phyloP scores from a whole-genome alignment of 2,888 invertebrate genomes.

The Colletes collaris region DNA sequence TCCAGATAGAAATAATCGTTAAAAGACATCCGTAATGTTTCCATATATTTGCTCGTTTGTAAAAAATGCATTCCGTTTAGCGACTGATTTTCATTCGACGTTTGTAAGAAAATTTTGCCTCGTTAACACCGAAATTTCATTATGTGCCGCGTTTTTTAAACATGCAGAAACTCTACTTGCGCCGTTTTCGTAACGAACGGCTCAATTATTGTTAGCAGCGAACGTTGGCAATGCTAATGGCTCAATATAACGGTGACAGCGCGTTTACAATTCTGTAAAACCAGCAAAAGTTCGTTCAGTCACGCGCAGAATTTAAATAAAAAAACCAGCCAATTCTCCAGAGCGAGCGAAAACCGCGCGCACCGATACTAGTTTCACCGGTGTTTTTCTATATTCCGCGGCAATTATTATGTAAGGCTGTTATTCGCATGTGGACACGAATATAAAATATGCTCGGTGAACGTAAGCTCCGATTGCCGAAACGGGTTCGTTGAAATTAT shows the following conservation, averaged over 20 bases:
- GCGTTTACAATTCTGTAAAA: conserved; percentile 1
- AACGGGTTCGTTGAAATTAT: conserved; percentile 39
- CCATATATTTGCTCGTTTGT: too few relatives aligned
- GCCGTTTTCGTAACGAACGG: too few relatives aligned
- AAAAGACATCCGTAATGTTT: too few relatives aligned
- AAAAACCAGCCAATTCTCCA: neutral
- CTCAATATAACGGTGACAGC: neutral
- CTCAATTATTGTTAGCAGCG: neutral
- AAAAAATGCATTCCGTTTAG: too few relatives aligned
- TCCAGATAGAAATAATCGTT: too few relatives aligned
- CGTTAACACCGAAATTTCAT: too few relatives aligned
- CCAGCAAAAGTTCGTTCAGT: neutral
- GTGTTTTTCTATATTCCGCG: conserved; percentile 24
- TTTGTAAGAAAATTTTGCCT: too few relatives aligned
- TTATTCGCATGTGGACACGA: conserved; percentile 7
- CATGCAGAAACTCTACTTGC: too few relatives aligned
- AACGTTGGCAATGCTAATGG: neutral
- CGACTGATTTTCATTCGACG: too few relatives aligned
- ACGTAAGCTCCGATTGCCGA: conserved; percentile 14
- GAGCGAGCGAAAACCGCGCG: conserved; percentile 22
- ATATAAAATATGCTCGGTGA: conserved; percentile 8
- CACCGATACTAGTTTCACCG: neutral
- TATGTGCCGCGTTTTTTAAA: too few relatives aligned
- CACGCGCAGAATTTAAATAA: neutral
- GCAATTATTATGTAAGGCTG: conserved; percentile 25